Evolutionary conservation across 2,888 invertebrate species (phyloP).

Genomic region (Pandemis heparana): DNA sequence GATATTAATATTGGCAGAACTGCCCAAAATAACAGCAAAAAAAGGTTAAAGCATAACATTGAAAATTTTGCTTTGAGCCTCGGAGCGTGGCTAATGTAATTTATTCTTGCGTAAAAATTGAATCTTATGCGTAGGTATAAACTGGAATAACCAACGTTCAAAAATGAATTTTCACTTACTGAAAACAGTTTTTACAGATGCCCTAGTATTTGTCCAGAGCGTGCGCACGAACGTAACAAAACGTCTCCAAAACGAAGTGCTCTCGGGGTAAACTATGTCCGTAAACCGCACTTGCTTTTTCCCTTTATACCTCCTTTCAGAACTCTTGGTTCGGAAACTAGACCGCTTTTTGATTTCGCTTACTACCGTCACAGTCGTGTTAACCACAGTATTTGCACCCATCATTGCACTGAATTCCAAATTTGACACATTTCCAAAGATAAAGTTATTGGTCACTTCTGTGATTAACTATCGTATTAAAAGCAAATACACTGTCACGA

Average conservation of each 20-base stretch:
- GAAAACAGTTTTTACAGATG: constrained; percentile 63
- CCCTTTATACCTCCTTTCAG: constrained; percentile 58
- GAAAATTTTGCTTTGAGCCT: constrained; percentile 50
- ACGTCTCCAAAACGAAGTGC: constrained; percentile 64
- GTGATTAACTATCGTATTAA: constrained; percentile 9
- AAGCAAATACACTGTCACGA: constrained; percentile 7
- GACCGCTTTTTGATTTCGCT: constrained; percentile 71
- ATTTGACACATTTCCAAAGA: constrained; percentile 5
- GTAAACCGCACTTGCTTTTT: constrained; percentile 76
- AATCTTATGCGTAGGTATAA: constrained; percentile 50
- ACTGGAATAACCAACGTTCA: constrained; percentile 38
- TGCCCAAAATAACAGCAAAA: constrained; percentile 47
- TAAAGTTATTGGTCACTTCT: background rate
- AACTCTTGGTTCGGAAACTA: constrained; percentile 67
- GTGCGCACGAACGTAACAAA: constrained; percentile 67
- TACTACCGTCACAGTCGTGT: constrained; percentile 31
- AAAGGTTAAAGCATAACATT: constrained; percentile 50
- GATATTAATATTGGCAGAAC: constrained; percentile 36
- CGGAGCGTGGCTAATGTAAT: constrained; percentile 53
- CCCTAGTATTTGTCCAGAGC: constrained; percentile 68
- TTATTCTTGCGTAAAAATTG: constrained; percentile 51
- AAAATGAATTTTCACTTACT: constrained; percentile 64
- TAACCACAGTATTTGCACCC: constrained; percentile 25
- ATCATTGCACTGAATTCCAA: constrained; percentile 7
- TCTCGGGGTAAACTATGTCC: constrained; percentile 60